phyloP scores from a whole-genome alignment of 2,113 vertebrate genomes.

The Parotia lawesii region DNA sequence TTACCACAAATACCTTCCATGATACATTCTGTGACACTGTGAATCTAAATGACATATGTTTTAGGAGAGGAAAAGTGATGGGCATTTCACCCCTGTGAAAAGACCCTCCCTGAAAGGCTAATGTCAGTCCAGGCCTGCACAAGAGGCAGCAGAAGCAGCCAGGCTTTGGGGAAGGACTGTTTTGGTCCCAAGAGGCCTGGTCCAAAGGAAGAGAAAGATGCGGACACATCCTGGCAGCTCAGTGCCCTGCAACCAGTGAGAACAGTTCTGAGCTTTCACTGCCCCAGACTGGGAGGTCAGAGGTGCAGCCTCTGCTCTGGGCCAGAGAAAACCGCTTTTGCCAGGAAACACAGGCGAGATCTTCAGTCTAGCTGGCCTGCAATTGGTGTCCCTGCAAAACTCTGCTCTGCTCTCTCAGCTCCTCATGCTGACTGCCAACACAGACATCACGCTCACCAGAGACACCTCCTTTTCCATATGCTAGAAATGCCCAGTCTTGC shows the following conservation, averaged over 20 bases:
- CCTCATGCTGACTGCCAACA: not conserved
- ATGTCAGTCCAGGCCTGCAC: not conserved
- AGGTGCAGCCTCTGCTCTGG: not conserved
- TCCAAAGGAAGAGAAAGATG: not conserved
- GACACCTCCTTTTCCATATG: not conserved
- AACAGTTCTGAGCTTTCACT: not conserved
- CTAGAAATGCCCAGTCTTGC: not conserved
- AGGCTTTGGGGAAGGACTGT: not conserved
- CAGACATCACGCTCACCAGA: rapidly evolving
- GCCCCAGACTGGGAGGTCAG: not conserved
- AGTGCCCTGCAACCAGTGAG: not conserved
- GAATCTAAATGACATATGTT: not conserved
- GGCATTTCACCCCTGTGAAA: not conserved
- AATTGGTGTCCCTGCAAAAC: not conserved
- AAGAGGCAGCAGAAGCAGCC: not conserved
- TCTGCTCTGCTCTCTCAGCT: not conserved
- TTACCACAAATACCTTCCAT: not conserved
- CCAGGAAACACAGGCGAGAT: not conserved
- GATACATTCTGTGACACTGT: not conserved
- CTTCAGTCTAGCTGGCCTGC: not conserved
- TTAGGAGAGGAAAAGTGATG: not conserved
- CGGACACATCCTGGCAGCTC: not conserved
- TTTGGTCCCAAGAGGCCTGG: rapidly evolving
- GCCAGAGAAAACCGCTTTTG: not conserved
- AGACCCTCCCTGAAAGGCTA: not conserved